Conservation (phyloP, 1,140 invertebrate genomes). For the Coptotermes formosanus region DNA sequence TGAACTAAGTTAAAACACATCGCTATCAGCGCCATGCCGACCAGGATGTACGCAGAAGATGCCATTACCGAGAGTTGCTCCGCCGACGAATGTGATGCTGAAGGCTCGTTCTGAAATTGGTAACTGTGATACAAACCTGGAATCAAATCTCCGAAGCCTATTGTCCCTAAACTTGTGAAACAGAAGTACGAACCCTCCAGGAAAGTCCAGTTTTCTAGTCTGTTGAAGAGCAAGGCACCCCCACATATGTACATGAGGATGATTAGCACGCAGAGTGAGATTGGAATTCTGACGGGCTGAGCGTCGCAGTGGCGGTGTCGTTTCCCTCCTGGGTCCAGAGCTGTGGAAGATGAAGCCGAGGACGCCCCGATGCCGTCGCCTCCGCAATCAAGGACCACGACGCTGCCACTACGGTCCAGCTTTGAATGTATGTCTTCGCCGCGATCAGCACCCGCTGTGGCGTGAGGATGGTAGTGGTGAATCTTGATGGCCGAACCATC, state of each 20-base stretch:
- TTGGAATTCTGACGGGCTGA: conserved; percentile 69
- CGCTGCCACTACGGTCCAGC: conserved; percentile 29
- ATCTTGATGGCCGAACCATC: conserved; percentile 29
- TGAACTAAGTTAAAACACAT: conserved; percentile 97
- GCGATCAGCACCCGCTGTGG: conserved; percentile 39
- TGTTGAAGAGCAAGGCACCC: conserved; percentile 88
- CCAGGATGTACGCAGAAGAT: conserved; percentile 83
- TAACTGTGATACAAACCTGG: conserved; percentile 50
- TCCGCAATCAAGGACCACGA: conserved; percentile 32
- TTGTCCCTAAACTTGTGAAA: conserved; percentile 87
- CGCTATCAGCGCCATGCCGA: conserved; percentile 92
- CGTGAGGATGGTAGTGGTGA: conserved; percentile 47
- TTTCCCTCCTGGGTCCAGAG: conserved; percentile 21
- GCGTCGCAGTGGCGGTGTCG: background rate
- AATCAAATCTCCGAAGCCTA: conserved; percentile 84
- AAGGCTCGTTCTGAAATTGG: conserved; percentile 15
- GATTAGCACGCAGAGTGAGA: conserved; percentile 84
- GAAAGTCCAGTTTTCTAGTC: conserved; percentile 85
- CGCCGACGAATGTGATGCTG: conserved; percentile 51
- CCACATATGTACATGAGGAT: conserved; percentile 87
- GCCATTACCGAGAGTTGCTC: conserved; percentile 77
- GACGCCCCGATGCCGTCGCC: conserved; percentile 42
- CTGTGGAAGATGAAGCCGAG: conserved; percentile 41
- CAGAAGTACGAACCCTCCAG: conserved; percentile 94
- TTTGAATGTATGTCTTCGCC: conserved; percentile 39